Conservation (phyloP, 1,140 invertebrate species). For the Rhynchophorus ferrugineus region DNA sequence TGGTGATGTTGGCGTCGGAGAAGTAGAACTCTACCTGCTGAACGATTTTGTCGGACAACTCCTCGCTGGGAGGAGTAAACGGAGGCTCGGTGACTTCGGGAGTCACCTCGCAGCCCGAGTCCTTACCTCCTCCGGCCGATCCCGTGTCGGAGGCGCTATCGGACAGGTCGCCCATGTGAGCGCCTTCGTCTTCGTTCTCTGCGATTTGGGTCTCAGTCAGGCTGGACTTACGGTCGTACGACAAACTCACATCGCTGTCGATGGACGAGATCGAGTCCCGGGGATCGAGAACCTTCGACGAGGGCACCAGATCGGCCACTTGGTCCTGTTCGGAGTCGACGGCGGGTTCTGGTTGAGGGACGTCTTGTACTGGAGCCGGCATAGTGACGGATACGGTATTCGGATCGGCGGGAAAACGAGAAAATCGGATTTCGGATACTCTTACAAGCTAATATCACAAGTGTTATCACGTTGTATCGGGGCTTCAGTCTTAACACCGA, state of each 20-base stretch:
- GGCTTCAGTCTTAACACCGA: constrained; percentile 29
- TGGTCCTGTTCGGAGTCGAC: constrained; percentile 34
- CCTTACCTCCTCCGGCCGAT: constrained; percentile 52
- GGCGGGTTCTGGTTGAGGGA: constrained; percentile 2
- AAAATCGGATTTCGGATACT: constrained; percentile 19
- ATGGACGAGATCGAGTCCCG: constrained; percentile 55
- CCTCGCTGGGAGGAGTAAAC: constrained; percentile 58
- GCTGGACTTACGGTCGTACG: constrained; percentile 41
- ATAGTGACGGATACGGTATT: constrained; percentile 30
- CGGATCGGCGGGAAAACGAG: too few species aligned
- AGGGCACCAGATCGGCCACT: constrained; percentile 35
- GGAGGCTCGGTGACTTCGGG: constrained; percentile 47
- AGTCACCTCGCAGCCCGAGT: constrained; percentile 57
- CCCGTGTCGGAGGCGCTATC: constrained; percentile 54
- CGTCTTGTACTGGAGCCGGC: constrained; percentile 34
- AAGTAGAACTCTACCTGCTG: constrained; percentile 90
- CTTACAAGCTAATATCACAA: constrained; percentile 33
- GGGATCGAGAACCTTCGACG: constrained; percentile 49
- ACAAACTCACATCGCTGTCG: constrained; percentile 55
- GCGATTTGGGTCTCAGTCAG: constrained; percentile 39
- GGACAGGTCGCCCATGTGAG: constrained; percentile 53
- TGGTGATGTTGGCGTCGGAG: constrained; percentile 87
- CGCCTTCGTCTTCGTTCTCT: constrained; percentile 46
- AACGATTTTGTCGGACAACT: constrained; percentile 67
- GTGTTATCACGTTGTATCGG: constrained; percentile 25